Percentiles rank a stretch among this genome's conserved stretches.
Evolutionary conservation across 2,113 vertebrate genomes (phyloP).

Genomic region (Burhinus oedicnemus): DNA sequence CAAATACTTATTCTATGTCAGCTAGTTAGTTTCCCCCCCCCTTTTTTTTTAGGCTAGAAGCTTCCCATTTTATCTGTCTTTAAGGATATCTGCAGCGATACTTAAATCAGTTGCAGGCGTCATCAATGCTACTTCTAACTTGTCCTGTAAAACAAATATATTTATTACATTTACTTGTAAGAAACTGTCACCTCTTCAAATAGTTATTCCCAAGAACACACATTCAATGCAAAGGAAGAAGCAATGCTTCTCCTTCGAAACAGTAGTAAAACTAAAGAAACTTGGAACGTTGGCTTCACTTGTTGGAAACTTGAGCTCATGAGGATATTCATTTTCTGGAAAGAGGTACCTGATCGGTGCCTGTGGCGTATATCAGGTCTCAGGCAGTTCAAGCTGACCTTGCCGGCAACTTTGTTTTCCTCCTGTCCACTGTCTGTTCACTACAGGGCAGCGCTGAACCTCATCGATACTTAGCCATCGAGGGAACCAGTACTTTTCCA

Average conservation of each 20-base stretch:
- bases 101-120: neutral
- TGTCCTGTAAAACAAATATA: neutral
- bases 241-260: neutral
- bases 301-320: neutral
- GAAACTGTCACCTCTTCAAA: neutral
- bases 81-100: neutral
- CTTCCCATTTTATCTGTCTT: neutral
- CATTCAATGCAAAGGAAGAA: neutral
- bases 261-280: neutral
- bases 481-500: neutral
- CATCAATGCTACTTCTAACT: neutral
- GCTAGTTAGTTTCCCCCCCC: neutral
- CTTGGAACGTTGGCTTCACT: neutral
- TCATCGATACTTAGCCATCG: accelerated
- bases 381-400: neutral
- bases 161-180: neutral
- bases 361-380: neutral
- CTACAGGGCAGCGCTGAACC: neutral
- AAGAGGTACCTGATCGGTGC: neutral
- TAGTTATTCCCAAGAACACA: neutral
- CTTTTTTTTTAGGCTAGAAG: neutral
- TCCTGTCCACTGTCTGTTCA: neutral
- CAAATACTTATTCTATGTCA: neutral
- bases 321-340: conserved; percentile 19
- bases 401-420: neutral